Evolutionary conservation across 1,140 invertebrate species (phyloP).

Genomic region (Caerostris extrusa): DNA sequence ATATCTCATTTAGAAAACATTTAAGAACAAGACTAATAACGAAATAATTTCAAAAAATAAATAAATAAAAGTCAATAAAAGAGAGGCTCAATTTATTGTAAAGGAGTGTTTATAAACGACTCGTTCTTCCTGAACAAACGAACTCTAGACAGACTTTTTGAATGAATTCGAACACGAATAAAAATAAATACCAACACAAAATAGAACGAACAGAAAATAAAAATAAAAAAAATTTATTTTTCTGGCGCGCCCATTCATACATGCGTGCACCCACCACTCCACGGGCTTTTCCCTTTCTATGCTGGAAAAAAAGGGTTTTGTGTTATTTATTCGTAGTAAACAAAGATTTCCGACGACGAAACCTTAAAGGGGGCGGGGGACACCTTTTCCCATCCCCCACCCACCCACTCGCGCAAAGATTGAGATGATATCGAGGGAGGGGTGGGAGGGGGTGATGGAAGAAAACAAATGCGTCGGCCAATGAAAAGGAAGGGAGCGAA

Average conservation of each 20-base stretch:
- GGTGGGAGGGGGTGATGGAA: neutral
- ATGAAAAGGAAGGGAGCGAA: conserved; percentile 44
- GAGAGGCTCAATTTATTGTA: neutral
- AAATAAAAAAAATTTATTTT: conserved; percentile 47
- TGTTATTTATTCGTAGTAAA: conserved; percentile 66
- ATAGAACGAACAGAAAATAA: conserved; percentile 1
- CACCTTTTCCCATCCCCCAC: neutral
- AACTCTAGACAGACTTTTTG: neutral
- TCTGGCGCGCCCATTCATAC: conserved; percentile 7
- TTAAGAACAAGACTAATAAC: neutral
- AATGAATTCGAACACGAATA: conserved; percentile 33
- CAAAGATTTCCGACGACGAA: conserved; percentile 50
- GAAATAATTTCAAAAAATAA: neutral
- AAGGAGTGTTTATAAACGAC: neutral
- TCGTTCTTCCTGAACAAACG: neutral
- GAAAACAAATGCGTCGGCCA: conserved; percentile 4
- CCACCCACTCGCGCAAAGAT: neutral
- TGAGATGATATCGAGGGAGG: conserved; percentile 46
- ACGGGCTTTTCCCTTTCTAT: neutral
- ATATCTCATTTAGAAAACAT: too few species aligned
- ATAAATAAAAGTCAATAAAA: neutral
- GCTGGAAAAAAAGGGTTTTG: neutral
- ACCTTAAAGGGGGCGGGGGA: neutral
- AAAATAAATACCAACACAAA: neutral
- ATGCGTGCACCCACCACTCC: conserved; percentile 28